These are phyloP conservation scores for Nomada ruficornis DNA, from an alignment of 2,888 invertebrate species.

Conservation along the genomic window DNA sequence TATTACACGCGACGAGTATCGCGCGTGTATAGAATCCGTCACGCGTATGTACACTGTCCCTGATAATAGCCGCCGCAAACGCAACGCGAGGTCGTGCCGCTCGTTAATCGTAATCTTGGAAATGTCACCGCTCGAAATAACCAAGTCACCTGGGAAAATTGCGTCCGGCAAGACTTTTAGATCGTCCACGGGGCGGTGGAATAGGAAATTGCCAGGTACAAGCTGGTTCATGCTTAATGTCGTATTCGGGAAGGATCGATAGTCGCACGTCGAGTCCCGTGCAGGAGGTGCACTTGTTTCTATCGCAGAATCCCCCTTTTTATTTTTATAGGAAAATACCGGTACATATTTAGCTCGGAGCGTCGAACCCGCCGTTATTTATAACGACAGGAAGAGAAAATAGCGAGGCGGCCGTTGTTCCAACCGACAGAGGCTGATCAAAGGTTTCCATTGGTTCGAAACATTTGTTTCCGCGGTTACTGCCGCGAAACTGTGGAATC, in stretches of 20 bases:
- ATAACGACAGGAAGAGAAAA: constrained; percentile 37
- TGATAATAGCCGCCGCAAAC: constrained; percentile 1
- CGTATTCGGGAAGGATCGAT: no score
- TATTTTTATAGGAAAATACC: constrained; percentile 12
- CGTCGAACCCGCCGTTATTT: constrained; percentile 45
- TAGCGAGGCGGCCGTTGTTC: constrained; percentile 19
- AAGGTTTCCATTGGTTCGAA: constrained; percentile 20
- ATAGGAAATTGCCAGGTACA: no score
- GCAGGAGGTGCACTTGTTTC: no score
- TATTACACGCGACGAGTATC: neutral
- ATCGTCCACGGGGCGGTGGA: no score
- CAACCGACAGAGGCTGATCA: constrained; percentile 22
- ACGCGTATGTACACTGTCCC: neutral
- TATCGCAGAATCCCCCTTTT: neutral
- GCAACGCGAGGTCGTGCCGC: constrained; percentile 49
- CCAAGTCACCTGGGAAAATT: no score
- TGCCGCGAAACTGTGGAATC: neutral
- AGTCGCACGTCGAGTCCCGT: no score
- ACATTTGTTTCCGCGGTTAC: constrained; percentile 8
- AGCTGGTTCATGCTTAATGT: no score
- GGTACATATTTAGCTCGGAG: constrained; percentile 23
- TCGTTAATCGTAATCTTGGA: constrained; percentile 60
- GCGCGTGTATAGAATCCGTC: neutral
- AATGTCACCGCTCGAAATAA: constrained; percentile 58
- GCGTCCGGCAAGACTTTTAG: no score